These are phyloP conservation scores for Hyaena hyaena DNA, from an alignment of 2,113 vertebrate species.

Conservation along the genomic window DNA sequence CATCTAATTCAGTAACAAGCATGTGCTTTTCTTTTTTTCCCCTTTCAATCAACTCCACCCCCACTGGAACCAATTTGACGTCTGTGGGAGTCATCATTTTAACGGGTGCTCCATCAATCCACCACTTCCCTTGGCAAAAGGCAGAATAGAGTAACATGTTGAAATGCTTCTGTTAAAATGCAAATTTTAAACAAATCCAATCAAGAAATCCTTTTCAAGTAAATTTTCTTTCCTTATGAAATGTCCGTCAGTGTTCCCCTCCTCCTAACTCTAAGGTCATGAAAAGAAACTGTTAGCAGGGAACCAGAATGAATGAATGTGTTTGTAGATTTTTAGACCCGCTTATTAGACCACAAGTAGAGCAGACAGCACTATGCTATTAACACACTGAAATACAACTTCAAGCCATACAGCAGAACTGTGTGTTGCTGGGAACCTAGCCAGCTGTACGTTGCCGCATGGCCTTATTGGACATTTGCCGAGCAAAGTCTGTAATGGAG, in stretches of 20 bases:
- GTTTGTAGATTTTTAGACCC: constrained; percentile 21
- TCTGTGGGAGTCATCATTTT: constrained; percentile 23
- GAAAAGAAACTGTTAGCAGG: constrained; percentile 1
- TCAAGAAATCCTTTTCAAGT: constrained; percentile 35
- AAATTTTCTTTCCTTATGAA: constrained; percentile 12
- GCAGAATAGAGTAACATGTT: background rate
- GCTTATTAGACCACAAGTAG: constrained; percentile 14
- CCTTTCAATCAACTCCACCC: background rate
- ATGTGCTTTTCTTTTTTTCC: background rate
- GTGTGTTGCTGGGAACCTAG: background rate
- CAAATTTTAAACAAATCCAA: constrained; percentile 9
- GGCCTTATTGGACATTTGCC: background rate
- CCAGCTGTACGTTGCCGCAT: background rate
- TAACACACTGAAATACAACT: background rate
- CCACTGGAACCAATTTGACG: background rate
- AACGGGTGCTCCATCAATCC: background rate
- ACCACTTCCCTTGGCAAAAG: background rate
- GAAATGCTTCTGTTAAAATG: constrained; percentile 47
- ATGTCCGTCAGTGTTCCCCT: background rate
- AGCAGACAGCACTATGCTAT: background rate
- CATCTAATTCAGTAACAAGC: constrained; percentile 17
- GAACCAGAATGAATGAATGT: background rate
- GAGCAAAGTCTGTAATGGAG: background rate
- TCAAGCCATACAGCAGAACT: background rate
- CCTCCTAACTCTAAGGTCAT: background rate